A percentile compares a stretch with the other conserved stretches of the same genome.
Conservation (phyloP, 1,140 invertebrate species). For the Amphibalanus amphitrite region DNA sequence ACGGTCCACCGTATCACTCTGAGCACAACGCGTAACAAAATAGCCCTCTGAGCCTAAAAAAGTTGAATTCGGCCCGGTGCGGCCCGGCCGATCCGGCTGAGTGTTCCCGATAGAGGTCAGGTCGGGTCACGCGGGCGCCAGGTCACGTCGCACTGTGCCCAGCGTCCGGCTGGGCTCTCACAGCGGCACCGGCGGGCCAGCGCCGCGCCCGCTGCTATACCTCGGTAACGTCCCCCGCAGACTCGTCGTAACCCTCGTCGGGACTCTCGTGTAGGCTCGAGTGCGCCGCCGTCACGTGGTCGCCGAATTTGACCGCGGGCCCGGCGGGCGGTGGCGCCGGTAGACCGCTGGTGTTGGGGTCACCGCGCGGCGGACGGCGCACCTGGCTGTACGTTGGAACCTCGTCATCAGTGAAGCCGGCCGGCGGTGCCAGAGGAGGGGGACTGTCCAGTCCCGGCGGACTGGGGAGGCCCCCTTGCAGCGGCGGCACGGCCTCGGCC, state of each 20-base stretch:
- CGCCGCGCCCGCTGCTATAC: background rate
- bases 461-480: background rate
- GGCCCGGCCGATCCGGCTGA: too few relatives aligned
- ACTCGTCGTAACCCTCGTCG: background rate
- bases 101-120: too few relatives aligned
- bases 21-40: background rate
- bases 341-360: background rate
- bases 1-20: background rate
- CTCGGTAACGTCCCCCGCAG: background rate
- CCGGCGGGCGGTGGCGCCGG: too few relatives aligned
- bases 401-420: background rate
- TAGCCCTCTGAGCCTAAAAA: background rate
- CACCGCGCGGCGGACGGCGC: too few relatives aligned
- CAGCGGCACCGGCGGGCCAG: too few relatives aligned
- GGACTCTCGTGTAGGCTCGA: background rate
- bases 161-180: too few relatives aligned
- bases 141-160: too few relatives aligned
- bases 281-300: background rate
- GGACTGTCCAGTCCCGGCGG: background rate
- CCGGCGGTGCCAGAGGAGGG: background rate
- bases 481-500: background rate
- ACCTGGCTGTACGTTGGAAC: background rate
- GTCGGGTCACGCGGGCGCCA: too few relatives aligned
- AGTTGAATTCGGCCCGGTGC: background rate
- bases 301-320: background rate